A percentile compares a stretch with the other conserved stretches of the same genome.
Conservation (phyloP, 2,888 invertebrate species). For the Acronicta leporina region DNA sequence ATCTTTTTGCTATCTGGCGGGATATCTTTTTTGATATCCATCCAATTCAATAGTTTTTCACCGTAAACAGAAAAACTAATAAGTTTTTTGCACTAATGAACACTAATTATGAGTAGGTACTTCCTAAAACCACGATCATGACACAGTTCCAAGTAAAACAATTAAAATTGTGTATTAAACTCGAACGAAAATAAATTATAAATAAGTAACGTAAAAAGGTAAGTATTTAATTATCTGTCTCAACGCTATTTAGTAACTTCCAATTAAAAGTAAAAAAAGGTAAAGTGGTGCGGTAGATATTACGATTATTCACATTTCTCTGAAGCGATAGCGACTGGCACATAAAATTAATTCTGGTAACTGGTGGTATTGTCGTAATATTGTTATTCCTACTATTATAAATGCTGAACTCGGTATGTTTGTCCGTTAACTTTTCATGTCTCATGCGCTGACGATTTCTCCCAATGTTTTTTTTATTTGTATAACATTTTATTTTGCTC, state of each 20-base stretch:
- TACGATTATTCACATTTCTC: conserved; percentile 47
- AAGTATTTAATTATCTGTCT: conserved; percentile 37
- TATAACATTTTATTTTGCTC: too few species aligned
- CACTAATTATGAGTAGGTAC: conserved; percentile 4
- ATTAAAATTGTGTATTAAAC: conserved; percentile 28
- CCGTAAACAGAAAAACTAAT: not conserved
- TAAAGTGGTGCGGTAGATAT: conserved; percentile 21
- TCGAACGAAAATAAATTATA: conserved; percentile 31
- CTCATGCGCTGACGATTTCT: too few species aligned
- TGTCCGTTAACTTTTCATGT: too few species aligned
- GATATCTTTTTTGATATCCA: too few species aligned
- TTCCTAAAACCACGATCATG: conserved; percentile 19
- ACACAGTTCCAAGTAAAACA: conserved; percentile 37
- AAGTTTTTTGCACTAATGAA: conserved; percentile 12
- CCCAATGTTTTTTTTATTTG: too few species aligned
- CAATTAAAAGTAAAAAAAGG: conserved; percentile 37
- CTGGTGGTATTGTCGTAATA: conserved; percentile 31
- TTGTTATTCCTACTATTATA: conserved; percentile 26
- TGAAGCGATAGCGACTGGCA: conserved; percentile 41
- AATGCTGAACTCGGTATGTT: too few species aligned
- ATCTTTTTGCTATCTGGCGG: too few species aligned
- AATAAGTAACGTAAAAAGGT: conserved; percentile 36
- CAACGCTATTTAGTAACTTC: conserved; percentile 28
- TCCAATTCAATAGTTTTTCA: too few species aligned
- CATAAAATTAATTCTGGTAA: conserved; percentile 41